Evolutionary conservation across 2,797 vertebrate species (phyloP).

Genomic region (Semotilus atromaculatus): DNA sequence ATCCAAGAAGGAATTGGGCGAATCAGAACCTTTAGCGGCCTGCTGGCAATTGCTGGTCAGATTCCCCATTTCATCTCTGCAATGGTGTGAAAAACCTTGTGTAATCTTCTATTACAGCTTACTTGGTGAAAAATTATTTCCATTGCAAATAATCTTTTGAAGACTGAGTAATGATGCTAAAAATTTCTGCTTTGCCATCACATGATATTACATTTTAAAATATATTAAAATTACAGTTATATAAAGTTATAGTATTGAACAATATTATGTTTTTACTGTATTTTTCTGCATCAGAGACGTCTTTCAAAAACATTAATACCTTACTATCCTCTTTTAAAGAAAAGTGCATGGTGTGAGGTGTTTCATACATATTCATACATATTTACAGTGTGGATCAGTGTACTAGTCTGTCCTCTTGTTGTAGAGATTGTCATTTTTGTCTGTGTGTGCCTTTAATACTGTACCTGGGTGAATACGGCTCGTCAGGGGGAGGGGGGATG

Average conservation of each 20-base stretch:
- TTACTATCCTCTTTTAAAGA: background rate
- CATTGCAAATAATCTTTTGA: background rate
- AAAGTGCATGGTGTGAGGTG: background rate
- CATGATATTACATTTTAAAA: background rate
- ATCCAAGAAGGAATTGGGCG: constrained; percentile 98
- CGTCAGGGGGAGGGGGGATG: constrained; percentile 95
- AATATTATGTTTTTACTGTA: background rate
- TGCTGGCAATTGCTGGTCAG: constrained; percentile 85
- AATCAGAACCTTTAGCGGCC: constrained; percentile 92
- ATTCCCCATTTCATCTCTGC: constrained; percentile 90
- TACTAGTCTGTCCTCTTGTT: background rate
- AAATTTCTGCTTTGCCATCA: background rate
- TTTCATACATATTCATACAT: background rate
- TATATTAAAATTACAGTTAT: background rate
- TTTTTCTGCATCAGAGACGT: background rate
- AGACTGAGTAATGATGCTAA: background rate
- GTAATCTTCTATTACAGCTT: background rate
- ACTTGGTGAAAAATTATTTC: background rate
- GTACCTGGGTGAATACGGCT: constrained; percentile 96
- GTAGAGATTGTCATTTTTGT: background rate
- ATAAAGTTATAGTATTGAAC: background rate
- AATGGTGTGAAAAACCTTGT: constrained; percentile 5
- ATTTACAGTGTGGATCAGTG: constrained; percentile 22
- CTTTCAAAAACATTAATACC: background rate
- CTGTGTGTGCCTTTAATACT: background rate